Conservation (phyloP, 2,888 invertebrate genomes). For the Pseudeuparius sepicola region DNA sequence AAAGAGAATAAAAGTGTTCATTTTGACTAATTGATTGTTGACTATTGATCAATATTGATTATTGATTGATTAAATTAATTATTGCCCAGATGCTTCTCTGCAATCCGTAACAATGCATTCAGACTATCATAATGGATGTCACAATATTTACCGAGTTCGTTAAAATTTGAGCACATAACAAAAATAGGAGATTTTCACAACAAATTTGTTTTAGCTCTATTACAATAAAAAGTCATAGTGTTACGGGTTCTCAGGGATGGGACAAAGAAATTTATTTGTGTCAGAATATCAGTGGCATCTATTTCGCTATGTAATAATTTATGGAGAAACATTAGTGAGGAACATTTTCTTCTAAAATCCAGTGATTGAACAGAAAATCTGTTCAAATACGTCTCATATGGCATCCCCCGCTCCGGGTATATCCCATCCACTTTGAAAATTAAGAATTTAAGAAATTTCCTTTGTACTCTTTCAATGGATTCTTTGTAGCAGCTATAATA, state of each 20-base stretch:
- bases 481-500: constrained; percentile 3
- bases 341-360: neutral
- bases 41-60: no score
- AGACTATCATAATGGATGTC: no score
- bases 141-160: no score
- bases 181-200: no score
- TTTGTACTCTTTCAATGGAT: constrained; percentile 11
- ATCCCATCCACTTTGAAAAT: constrained; percentile 5
- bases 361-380: neutral
- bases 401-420: neutral
- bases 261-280: neutral
- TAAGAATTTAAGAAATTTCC: constrained; percentile 11
- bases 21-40: no score
- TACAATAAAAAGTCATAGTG: neutral
- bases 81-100: no score
- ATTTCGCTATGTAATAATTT: constrained; percentile 2
- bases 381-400: neutral
- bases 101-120: no score
- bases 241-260: neutral
- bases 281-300: neutral
- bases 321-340: neutral
- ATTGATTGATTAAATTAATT: no score
- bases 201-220: no score
- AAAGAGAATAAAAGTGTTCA: no score
- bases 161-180: no score